Evolutionary conservation across 2,797 vertebrate species (phyloP).

Genomic region (Acrocephalus scirpaceus): DNA sequence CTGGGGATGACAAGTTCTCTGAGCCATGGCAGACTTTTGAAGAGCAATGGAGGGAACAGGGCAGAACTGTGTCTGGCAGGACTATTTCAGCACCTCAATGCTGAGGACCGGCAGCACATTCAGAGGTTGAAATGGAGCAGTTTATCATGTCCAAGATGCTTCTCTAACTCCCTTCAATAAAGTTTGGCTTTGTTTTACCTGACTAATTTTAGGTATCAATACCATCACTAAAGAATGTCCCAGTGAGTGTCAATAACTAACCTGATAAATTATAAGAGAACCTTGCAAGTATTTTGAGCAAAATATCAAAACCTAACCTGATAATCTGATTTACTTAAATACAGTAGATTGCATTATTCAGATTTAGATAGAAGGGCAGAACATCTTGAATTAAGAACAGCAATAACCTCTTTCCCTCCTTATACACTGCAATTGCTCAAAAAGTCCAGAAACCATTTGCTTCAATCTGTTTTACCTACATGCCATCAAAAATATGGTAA

Average conservation of each 20-base stretch:
- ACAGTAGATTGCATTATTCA: background rate
- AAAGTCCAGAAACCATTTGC: background rate
- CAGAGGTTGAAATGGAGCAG: background rate
- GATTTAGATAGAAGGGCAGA: background rate
- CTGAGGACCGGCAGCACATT: background rate
- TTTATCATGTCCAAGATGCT: background rate
- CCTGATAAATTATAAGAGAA: background rate
- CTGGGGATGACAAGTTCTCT: background rate
- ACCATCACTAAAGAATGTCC: background rate
- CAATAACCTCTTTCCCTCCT: background rate
- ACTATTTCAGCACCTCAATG: background rate
- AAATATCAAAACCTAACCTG: background rate
- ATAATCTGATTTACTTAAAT: background rate
- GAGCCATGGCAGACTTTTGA: background rate
- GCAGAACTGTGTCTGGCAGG: background rate
- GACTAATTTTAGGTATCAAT: background rate
- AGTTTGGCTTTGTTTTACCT: background rate
- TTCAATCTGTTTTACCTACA: background rate
- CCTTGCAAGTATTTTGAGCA: background rate
- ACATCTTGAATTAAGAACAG: background rate
- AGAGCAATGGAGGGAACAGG: background rate
- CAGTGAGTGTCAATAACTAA: background rate
- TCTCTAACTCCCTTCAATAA: background rate
- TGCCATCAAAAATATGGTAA: background rate
- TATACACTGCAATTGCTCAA: background rate